A percentile compares a stretch with the other conserved stretches of the same genome.
Conservation (phyloP, 2,888 invertebrate genomes). For the Sarcophaga rosellei region DNA sequence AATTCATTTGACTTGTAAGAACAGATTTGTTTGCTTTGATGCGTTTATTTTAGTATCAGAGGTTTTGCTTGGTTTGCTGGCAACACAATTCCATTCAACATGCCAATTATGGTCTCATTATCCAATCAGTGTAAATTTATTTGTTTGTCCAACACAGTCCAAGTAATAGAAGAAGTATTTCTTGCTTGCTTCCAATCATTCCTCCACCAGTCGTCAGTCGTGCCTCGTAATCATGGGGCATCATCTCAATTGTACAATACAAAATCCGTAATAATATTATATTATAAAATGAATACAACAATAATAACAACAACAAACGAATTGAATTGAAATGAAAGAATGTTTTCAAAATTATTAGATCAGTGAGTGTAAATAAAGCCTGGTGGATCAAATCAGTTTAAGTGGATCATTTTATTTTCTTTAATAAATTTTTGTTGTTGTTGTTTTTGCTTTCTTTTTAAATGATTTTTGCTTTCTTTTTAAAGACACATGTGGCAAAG, state of each 20-base stretch:
- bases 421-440: neutral
- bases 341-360: conserved; percentile 64
- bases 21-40: conserved; percentile 52
- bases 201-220: conserved; percentile 12
- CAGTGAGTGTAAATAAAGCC: conserved; percentile 45
- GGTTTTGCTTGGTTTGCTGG: conserved; percentile 77
- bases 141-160: conserved; percentile 78
- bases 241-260: neutral
- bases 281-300: neutral
- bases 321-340: neutral
- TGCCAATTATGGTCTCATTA: conserved; percentile 82
- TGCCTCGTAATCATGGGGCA: no score
- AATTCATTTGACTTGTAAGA: conserved; percentile 59
- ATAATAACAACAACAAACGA: neutral
- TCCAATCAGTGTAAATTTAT: conserved; percentile 82
- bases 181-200: conserved; percentile 29
- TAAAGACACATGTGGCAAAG: neutral
- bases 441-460: neutral
- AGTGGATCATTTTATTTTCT: conserved; percentile 51
- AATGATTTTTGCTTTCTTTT: neutral
- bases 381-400: conserved; percentile 25
- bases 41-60: conserved; percentile 73
- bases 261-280: neutral
- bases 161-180: conserved; percentile 52
- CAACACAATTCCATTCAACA: conserved; percentile 82